A percentile compares a stretch with the other conserved stretches of the same genome.
Evolutionary conservation across 1,140 invertebrate genomes (phyloP).

Genomic region (Phocides pigmalion): DNA sequence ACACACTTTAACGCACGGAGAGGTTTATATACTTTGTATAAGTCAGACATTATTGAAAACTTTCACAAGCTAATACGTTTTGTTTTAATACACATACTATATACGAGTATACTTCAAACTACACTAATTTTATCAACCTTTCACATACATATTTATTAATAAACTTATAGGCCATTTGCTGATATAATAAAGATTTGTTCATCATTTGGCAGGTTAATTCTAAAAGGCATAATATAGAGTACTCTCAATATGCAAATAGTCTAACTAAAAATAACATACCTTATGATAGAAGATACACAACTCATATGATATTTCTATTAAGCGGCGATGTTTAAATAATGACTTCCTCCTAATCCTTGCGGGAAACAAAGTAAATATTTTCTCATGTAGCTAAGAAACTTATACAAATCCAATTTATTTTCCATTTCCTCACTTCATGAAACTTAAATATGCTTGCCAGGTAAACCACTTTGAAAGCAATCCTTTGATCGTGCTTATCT

Average conservation of each 20-base stretch:
- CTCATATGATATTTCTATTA: constrained; percentile 35
- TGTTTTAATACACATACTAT: no score
- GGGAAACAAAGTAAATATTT: constrained; percentile 77
- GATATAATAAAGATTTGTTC: no score
- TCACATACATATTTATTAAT: no score
- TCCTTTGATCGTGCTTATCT: constrained; percentile 80
- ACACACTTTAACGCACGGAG: constrained; percentile 37
- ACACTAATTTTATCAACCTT: no score
- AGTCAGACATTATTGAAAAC: constrained; percentile 22
- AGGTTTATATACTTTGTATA: constrained; percentile 36
- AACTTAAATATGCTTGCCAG: constrained; percentile 81
- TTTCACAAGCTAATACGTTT: constrained; percentile 25
- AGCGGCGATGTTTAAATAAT: constrained; percentile 54
- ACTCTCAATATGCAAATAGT: no score
- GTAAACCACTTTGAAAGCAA: constrained; percentile 80
- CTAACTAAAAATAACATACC: no score
- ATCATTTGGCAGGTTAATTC: no score
- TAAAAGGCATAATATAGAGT: no score
- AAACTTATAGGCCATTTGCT: no score
- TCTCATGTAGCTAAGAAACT: constrained; percentile 74
- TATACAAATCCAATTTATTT: constrained; percentile 83
- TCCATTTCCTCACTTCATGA: constrained; percentile 83
- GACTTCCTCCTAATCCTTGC: constrained; percentile 55
- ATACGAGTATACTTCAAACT: no score
- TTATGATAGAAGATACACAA: not conserved